A percentile compares a stretch with the other conserved stretches of the same genome.
Conservation (phyloP, 1,140 invertebrate species). For the Drosophila pallidifrons region DNA sequence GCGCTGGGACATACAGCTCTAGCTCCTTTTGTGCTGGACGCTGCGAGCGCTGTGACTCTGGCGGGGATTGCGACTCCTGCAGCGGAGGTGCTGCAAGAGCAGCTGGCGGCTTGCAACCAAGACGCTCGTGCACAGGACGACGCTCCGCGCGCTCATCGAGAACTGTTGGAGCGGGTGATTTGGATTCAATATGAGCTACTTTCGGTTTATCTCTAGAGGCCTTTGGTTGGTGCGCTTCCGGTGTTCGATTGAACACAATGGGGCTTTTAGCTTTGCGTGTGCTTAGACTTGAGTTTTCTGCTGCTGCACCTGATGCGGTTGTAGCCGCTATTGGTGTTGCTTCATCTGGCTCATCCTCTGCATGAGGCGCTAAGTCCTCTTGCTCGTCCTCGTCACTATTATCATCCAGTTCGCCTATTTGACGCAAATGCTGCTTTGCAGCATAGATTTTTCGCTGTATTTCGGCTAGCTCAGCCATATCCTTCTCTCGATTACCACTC, state of each 20-base stretch:
- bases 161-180: not conserved
- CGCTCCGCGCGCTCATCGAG: constrained; percentile 58
- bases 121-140: constrained; percentile 75
- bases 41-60: constrained; percentile 41
- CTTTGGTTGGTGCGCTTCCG: constrained; percentile 8
- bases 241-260: constrained; percentile 68
- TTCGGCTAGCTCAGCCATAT: constrained; percentile 73
- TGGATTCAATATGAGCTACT: constrained; percentile 1
- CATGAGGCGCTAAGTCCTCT: constrained; percentile 14
- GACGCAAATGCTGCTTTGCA: constrained; percentile 85
- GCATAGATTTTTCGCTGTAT: constrained; percentile 85
- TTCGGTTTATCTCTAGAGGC: constrained; percentile 48
- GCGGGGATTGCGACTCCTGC: not conserved
- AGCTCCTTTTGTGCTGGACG: constrained; percentile 68
- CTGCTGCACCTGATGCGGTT: not conserved
- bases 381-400: constrained; percentile 84
- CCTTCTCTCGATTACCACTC: constrained; percentile 76
- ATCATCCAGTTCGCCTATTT: constrained; percentile 73
- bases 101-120: constrained; percentile 56
- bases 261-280: constrained; percentile 70
- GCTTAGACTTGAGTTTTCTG: constrained; percentile 9
- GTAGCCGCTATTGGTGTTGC: not conserved
- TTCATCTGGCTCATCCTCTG: constrained; percentile 85
- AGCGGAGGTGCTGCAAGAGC: not conserved
- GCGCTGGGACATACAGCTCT: constrained; percentile 78